Evolutionary conservation across 2,888 invertebrate species (phyloP), one percentile per base, ranked within the genome.

Genomic region (Siphlonurus alternatus): DNA sequence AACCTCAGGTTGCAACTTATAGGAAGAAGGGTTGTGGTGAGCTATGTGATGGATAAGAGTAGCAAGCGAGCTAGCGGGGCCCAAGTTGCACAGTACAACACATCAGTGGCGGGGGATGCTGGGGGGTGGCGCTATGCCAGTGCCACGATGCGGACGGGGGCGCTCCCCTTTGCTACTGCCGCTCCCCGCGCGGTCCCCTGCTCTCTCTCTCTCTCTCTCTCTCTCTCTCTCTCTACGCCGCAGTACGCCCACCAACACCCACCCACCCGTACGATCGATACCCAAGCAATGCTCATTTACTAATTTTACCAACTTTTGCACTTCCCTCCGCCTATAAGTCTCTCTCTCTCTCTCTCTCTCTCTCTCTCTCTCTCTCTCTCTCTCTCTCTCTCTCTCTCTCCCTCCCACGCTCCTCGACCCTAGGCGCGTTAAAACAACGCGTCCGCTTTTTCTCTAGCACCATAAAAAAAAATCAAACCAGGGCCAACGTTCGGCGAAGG

Each of bases 271-370:
- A 15, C 63, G 63, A 63, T 63, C 63, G 63, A 63, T 63, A 63
- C 24, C 25, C 63, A 59, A 63, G 63, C 63, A 63, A 63, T 63
- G 63, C 63, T 63, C 63, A 63, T 63, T 63, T 63, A 63, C 63
- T 63, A 63, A 63, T 63, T 63, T 63, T 63, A 38, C 38, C 38
- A 38, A 38, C 38, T 38, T 38, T 38, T 38, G 38, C 38, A 38
- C 38, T 38, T 38, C 38, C 38, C 5, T 38, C 38, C 38, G 38
- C 38, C 38, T 38, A n/a, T n/a, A n/a, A n/a, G n/a, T 10, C 38
- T 5, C 15, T 38, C 38, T 38, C 38, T 38, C 38, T 38, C 38
- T 38, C 38, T 38, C 38, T 10, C 38, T 38, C 5, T 5, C 15
- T 10, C 38, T 5, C 15, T 38, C 38, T 38, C 38, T 38, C 38